Base-by-base conservation (phyloP, 1,140 invertebrate species). In the Eupeodes corollae region DNA sequence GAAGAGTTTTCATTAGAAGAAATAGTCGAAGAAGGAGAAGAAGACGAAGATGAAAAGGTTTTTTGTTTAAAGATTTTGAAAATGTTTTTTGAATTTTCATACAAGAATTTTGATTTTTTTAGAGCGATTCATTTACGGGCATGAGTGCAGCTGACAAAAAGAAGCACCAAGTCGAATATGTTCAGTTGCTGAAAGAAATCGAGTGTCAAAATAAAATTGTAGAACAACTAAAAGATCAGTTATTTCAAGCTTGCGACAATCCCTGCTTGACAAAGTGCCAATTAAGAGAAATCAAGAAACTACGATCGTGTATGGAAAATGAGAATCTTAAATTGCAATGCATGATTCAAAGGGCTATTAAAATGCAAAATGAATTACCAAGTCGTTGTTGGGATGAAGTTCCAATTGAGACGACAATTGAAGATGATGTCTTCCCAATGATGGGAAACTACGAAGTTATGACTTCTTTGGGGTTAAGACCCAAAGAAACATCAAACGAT, bases 151-250 rank as follows among this genome's bases (percentile, higher is more conserved):
- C 21, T 26, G 21, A 26, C 8, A 26, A 26, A 26, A 26, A 26
- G 21, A 26, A 26, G 8, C 21, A 26, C 21, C 21, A 26, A 26
- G 21, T 26, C 44, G 63, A 65, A 44, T 65, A 65, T n/a, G 18
- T 63, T 47, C 43, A 58, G 13, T 39, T 65, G 37, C 57, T 63
- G 51, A 65, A 63, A 40, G 63, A 65, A 40, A 65, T 65, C 42
- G 60, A 65, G 3, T 63, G 60, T 48, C 63, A 65, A 44, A 65
- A 65, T 38, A 57, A 52, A 19, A 55, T 63, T 11, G 58, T 65
- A 26, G 52, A 54, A 42, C 58, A 63, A 47, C 59, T 65, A 9
- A 65, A 65, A 46, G 40, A 15, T 3, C 54, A 63, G 43, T 54
- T 66, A 13, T 56, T 60, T 54, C 54, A 59, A 19, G 56, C 66